Base-by-base conservation (phyloP, 2,797 vertebrate genomes). In the Trachops cirrhosus region DNA sequence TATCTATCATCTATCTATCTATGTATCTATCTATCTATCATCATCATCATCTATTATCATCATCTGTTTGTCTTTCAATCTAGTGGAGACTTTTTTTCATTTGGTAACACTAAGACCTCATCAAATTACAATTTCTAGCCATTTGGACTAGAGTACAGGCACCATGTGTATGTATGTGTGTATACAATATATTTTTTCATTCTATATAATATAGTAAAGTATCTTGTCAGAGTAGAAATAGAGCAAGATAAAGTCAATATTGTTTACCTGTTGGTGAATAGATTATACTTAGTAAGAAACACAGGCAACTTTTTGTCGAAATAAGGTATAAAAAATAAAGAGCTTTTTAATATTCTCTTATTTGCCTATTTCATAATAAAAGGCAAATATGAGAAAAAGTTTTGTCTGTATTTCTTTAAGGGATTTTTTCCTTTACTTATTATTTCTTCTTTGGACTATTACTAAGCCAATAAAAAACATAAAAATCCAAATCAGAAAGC, bases 221-320 rank as follows among this genome's bases (percentile, higher is more conserved):
- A 75, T 77, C 82, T 95, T 91, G 16, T 78, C 32, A 62, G 67
- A 91, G n/a, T 74, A 15, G 57, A 91, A 94, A 88, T 46, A 54
- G 67, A 94, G 11, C 19, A 91, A 93, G 74, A 94, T 87, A 86
- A 83, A 86, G 15, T 86, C 32, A 46, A 41, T 91, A 91, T 95
- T 82, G 41, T 88, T 84, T 79, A 59, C 11, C 21, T 80, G 2
- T 84, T 91, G 70, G 6, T 50, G 18, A 88, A 89, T 48, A 82
- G 19, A 4, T 82, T 88, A 44, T 0, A 46, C 75, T 86, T 41
- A 77, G 6, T 46, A 86, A 75, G 18, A 7, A 92, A 75, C 7
- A 32, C 1, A 87, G 34, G 16, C 37, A 83, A 32, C 4, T 32
- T 82, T 95, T 88, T 79, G 80, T 91, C 9, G 93, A 91, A 87